Percentiles rank a stretch among this genome's conserved stretches.
These are phyloP conservation scores for Euplagia quadripunctaria DNA, from an alignment of 2,888 invertebrate genomes.

Conservation along the genomic window DNA sequence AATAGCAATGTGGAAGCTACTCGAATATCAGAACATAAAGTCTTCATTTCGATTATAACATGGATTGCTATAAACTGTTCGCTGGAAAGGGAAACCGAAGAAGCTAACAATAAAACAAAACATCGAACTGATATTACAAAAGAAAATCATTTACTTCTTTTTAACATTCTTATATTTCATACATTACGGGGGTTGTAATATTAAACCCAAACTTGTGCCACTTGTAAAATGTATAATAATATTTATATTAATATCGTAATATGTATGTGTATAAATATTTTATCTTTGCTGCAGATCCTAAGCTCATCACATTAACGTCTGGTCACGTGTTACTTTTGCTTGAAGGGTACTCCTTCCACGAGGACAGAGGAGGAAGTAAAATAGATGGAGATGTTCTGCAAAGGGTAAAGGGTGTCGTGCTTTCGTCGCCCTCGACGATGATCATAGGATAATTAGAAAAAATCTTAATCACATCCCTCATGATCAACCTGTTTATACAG, in stretches of 20 bases:
- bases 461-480: slow-evolving; percentile 22
- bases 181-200: no score
- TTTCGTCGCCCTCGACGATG: slow-evolving; percentile 30
- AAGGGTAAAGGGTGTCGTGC: slow-evolving; percentile 35
- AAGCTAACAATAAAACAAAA: no score
- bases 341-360: slow-evolving; percentile 42
- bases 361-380: slow-evolving; percentile 17
- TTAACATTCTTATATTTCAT: no score
- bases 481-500: slow-evolving; percentile 29
- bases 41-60: no score
- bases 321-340: slow-evolving; percentile 26
- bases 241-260: not conserved
- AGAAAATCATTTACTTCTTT: no score
- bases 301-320: slow-evolving; percentile 20
- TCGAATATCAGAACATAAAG: no score
- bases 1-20: no score
- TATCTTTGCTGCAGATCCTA: slow-evolving; percentile 25
- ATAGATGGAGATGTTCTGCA: slow-evolving; percentile 44
- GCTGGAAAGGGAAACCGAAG: no score
- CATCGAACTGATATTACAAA: no score
- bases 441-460: slow-evolving; percentile 21
- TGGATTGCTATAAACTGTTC: no score
- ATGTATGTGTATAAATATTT: not conserved
- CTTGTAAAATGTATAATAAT: no score
- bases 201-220: no score